Base-by-base conservation (phyloP, 2,888 invertebrate species). In the Drosophila seclusa region DNA sequence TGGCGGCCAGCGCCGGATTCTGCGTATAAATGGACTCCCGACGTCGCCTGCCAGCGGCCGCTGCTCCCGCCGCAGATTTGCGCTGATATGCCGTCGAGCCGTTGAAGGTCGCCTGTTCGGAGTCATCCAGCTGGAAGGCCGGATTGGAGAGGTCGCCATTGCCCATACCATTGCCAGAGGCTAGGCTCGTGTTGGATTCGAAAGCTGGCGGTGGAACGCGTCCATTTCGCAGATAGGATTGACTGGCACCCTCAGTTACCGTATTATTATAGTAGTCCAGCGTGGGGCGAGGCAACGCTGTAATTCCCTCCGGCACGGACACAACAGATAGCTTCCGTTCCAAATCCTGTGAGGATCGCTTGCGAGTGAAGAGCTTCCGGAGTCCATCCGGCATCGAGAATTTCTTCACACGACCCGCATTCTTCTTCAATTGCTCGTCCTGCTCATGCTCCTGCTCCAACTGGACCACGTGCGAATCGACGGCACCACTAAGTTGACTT, bases 381-480 rank as follows among this genome's bases (percentile, higher is more conserved):
- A 93, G 75, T 10, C 92, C 92, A 66, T 92, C 92, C 8, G 92
- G 90, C 74, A 92, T 89, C 4, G 92, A 92, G 86, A 92, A 92
- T 63, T 92, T 92, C 72, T 92, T 92, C 38, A 78, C 78, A 27
- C 85, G 90, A 4, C 72, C 80, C 10, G 55, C 59, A 16, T 13
- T 62, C 62, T 89, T 89, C 63, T 86, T 84, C 18, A 76, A 66
- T 59, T 80, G 82, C 27, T 80, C 83, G n/a, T 81, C 86, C 3
- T 81, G 82, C 24, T 80, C 83, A 21, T 79, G 85, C 2, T 84
- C 76, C 18, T 81, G 85, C 11, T 89, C 86, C 45, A 92, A 73
- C 6, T 91, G 87, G 2, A 90, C 87, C 42, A 91, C 84, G 49
- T 90, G 79, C 16, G 91, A 64, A 42, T 90, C 84, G 24, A 77